A percentile compares a stretch with the other conserved stretches of the same genome.
Conservation (phyloP, 2,888 invertebrate genomes). For the Caenorhabditis sp. region DNA sequence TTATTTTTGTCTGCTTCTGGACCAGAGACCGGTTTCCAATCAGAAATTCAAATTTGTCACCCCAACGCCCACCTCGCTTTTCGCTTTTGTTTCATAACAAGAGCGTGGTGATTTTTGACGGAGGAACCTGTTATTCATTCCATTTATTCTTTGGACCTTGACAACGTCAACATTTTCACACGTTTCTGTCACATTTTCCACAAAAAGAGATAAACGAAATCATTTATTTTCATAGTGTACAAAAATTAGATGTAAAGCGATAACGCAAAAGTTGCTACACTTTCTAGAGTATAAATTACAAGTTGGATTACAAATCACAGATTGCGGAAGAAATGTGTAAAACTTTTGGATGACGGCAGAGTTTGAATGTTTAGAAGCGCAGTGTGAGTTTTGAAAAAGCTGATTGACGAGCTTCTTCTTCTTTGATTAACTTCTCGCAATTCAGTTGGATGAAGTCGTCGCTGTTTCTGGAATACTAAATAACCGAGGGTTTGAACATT, state of each 20-base stretch:
- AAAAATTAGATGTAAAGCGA: slow-evolving; percentile 20
- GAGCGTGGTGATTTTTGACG: slow-evolving; percentile 2
- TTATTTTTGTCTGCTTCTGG: not conserved
- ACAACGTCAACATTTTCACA: slow-evolving; percentile 30
- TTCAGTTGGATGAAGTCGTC: slow-evolving; percentile 56
- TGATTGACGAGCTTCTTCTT: slow-evolving; percentile 45
- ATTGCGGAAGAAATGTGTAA: not conserved
- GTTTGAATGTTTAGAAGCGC: slow-evolving; percentile 34
- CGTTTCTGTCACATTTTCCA: slow-evolving; percentile 16
- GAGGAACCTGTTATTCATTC: slow-evolving; percentile 44
- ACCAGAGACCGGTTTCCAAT: slow-evolving; percentile 18
- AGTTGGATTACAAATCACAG: slow-evolving; percentile 14
- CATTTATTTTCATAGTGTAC: slow-evolving; percentile 54
- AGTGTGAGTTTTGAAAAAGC: slow-evolving; percentile 36
- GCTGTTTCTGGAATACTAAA: slow-evolving; percentile 49
- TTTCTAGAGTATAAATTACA: slow-evolving; percentile 34
- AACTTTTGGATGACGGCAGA: slow-evolving; percentile 12
- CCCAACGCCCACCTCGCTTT: slow-evolving; percentile 5
- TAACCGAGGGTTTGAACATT: slow-evolving; percentile 23
- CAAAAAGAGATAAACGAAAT: slow-evolving; percentile 1
- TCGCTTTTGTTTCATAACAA: slow-evolving; percentile 10
- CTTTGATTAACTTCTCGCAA: slow-evolving; percentile 48
- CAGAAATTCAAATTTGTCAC: slow-evolving; percentile 29
- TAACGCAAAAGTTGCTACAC: slow-evolving; percentile 25
- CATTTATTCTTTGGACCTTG: slow-evolving; percentile 38